phyloP scores from a whole-genome alignment of 2,113 vertebrate species.

The Calypte anna region DNA sequence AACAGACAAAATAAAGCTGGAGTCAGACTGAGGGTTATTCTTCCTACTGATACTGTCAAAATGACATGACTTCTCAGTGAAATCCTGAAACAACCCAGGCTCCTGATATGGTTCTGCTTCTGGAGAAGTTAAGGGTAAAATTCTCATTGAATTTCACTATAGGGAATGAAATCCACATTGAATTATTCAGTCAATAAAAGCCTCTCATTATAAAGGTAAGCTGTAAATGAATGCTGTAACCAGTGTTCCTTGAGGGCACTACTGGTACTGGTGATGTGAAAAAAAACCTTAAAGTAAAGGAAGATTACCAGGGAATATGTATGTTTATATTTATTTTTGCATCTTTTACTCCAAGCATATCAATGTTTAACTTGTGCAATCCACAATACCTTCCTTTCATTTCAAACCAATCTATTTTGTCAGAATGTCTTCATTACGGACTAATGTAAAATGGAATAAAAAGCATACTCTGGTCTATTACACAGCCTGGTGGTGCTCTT shows the following conservation, averaged over 20 bases:
- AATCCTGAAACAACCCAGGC: neutral
- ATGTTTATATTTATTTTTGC: neutral
- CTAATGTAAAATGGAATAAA: neutral
- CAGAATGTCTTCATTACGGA: neutral
- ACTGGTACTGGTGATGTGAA: neutral
- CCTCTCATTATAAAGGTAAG: neutral
- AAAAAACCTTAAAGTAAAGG: neutral
- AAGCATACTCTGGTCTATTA: conserved; percentile 91
- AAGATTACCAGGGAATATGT: neutral
- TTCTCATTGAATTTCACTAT: neutral
- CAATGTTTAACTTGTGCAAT: neutral
- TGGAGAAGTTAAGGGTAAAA: neutral
- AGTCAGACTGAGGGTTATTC: neutral
- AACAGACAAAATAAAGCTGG: neutral
- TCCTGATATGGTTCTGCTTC: neutral
- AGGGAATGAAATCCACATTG: neutral
- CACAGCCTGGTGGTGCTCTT: conserved; percentile 89
- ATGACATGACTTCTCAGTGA: neutral
- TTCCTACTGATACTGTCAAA: neutral
- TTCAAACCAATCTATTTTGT: neutral
- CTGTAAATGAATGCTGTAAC: neutral
- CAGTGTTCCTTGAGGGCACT: neutral
- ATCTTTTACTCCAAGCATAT: neutral
- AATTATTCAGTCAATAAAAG: neutral
- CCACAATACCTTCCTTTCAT: neutral